Evolutionary conservation across 2,888 invertebrate species (phyloP).

Genomic region (Cyclophora albipunctata): DNA sequence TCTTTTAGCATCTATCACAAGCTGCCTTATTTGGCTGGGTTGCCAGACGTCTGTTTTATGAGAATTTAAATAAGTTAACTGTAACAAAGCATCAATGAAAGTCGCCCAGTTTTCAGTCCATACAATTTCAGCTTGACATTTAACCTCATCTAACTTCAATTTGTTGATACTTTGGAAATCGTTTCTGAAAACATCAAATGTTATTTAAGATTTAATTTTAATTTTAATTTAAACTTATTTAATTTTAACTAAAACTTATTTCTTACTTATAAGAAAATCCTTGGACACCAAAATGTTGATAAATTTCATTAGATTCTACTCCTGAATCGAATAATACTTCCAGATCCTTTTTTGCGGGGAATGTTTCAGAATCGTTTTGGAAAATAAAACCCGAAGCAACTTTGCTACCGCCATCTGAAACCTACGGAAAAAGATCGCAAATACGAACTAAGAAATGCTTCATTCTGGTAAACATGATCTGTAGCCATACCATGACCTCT

Average conservation of each 20-base stretch:
- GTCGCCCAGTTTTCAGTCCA: slow-evolving; percentile 88
- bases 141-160: slow-evolving; percentile 5
- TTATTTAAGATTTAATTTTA: too few relatives aligned
- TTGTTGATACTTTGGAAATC: slow-evolving; percentile 37
- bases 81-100: slow-evolving; percentile 87
- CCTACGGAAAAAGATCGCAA: too few relatives aligned
- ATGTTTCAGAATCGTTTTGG: too few relatives aligned
- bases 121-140: slow-evolving; percentile 42
- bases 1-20: slow-evolving; percentile 30
- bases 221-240: too few relatives aligned
- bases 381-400: too few relatives aligned
- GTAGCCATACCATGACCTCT: too few relatives aligned
- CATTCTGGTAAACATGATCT: too few relatives aligned
- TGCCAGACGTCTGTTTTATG: slow-evolving; percentile 76
- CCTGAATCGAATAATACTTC: too few relatives aligned
- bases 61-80: slow-evolving; percentile 80
- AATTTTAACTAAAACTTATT: not conserved
- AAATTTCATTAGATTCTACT: slow-evolving; percentile 28
- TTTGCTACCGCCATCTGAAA: too few relatives aligned
- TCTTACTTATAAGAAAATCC: slow-evolving; percentile 36
- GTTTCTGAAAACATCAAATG: slow-evolving; percentile 25
- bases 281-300: slow-evolving; percentile 29
- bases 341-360: too few relatives aligned
- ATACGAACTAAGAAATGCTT: too few relatives aligned
- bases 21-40: slow-evolving; percentile 61